A percentile compares a stretch with the other conserved stretches of the same genome.
These are phyloP conservation scores for Bucorvus abyssinicus DNA, from an alignment of 2,797 vertebrate species.

Conservation along the genomic window DNA sequence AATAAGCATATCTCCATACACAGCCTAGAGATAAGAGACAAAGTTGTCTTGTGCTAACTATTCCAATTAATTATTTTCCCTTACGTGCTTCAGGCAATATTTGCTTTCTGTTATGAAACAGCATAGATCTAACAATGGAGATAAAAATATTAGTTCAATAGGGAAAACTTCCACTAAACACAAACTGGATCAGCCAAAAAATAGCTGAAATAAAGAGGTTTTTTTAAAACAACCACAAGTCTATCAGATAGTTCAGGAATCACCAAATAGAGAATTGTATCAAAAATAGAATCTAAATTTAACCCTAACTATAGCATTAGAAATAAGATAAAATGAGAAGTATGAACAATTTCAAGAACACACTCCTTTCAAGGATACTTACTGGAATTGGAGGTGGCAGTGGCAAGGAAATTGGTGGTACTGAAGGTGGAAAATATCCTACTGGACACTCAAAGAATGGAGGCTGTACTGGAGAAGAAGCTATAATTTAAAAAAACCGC, in stretches of 20 bases:
- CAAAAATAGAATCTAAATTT: background rate
- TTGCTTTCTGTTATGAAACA: background rate
- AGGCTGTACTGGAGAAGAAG: constrained; percentile 81
- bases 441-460: constrained; percentile 73
- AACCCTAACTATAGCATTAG: background rate
- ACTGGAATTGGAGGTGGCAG: constrained; percentile 80
- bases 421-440: constrained; percentile 74
- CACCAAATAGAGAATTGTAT: background rate
- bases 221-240: background rate
- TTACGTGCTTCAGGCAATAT: background rate
- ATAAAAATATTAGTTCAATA: background rate
- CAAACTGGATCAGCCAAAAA: background rate
- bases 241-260: background rate
- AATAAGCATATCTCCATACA: background rate
- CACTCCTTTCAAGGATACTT: constrained; percentile 40
- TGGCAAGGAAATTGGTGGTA: constrained; percentile 72
- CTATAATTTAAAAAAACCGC: constrained; percentile 63
- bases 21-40: background rate
- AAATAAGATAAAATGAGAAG: background rate
- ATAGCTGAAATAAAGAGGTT: background rate
- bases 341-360: background rate
- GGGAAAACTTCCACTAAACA: background rate
- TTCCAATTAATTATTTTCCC: background rate
- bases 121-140: background rate
- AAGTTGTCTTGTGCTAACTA: background rate